Percentiles rank a stretch among this genome's conserved stretches.
Evolutionary conservation across 1,140 invertebrate genomes (phyloP).

Genomic region (Holotrichia oblita): DNA sequence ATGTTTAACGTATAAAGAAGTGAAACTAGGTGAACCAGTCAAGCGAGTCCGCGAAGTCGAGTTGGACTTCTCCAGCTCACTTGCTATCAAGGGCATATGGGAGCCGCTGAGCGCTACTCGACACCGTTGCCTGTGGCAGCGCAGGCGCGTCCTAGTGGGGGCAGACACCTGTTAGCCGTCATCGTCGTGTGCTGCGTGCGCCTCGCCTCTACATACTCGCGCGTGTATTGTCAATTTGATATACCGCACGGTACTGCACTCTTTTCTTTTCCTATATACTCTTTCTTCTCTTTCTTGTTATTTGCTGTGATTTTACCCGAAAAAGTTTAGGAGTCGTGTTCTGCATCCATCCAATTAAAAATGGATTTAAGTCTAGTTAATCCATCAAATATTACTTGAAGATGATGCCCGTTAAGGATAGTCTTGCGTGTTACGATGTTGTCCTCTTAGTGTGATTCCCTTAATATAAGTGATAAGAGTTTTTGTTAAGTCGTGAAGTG

Average conservation of each 20-base stretch:
- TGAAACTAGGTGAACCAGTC: conserved; percentile 53
- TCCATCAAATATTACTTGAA: neutral
- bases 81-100: conserved; percentile 53
- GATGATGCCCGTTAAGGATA: neutral
- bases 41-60: conserved; percentile 41
- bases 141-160: conserved; percentile 45
- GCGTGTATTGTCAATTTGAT: conserved; percentile 48
- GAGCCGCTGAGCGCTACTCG: conserved; percentile 37
- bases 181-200: conserved; percentile 14
- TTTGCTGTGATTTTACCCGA: conserved; percentile 46
- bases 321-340: neutral
- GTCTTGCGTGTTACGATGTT: neutral
- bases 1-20: conserved; percentile 12
- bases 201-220: conserved; percentile 27
- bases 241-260: conserved; percentile 39
- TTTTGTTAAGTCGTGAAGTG: neutral
- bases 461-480: neutral
- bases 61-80: conserved; percentile 46
- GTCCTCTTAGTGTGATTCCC: neutral
- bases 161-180: conserved; percentile 48
- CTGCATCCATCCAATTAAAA: neutral
- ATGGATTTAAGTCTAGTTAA: neutral
- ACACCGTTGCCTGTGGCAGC: conserved; percentile 34
- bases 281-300: conserved; percentile 37
- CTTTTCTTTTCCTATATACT: neutral